Evolutionary conservation across 2,797 vertebrate genomes (phyloP), one percentile per base, ranked within the genome.

Genomic region (Rallus crepitans): DNA sequence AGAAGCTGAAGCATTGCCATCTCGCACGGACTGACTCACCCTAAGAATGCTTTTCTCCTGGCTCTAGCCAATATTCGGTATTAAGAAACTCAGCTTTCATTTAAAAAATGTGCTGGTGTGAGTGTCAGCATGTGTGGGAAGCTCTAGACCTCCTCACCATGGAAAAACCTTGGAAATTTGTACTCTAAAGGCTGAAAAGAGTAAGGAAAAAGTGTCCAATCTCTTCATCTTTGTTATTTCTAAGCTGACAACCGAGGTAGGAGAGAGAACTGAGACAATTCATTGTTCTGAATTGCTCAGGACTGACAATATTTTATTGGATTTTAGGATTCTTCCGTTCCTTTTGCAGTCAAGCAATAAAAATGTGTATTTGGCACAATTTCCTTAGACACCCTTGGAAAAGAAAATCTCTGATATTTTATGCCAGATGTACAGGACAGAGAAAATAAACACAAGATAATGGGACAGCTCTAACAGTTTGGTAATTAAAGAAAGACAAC

Each of bases 331-430:
- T 90, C 70, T 95, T 93, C 91, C 2, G 2, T 48, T 92, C 27
- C 48, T 83, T 86, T 82, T 66, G 35, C 77, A 75, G 42, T 16
- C 2, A 0, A 89, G 79, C 78, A 90, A 59, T 63, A 86, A 78
- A 90, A 91, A 91, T 5, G 40, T 37, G 65, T 20, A 28, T 84
- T 75, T 95, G 91, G 89, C 89, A 70, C 85, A 70, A 73, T 70
- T 86, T 91, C 82, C 45, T 60, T 24, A 42, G 76, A 88, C 50
- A 59, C 55, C 17, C 52, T 90, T 65, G 71, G 68, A 92, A 96
- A 93, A 96, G 14, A 92, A 91, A 80, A 89, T 52, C 90, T 89
- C 69, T 65, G 45, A 53, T 91, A 65, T 90, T 92, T 90, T 47
- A 87, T 1, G 2, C 50, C 72, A 88, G 79, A 93, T 12, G 50